These are phyloP conservation scores for Mycalesis mineus DNA, from an alignment of 2,888 invertebrate genomes.

Conservation along the genomic window DNA sequence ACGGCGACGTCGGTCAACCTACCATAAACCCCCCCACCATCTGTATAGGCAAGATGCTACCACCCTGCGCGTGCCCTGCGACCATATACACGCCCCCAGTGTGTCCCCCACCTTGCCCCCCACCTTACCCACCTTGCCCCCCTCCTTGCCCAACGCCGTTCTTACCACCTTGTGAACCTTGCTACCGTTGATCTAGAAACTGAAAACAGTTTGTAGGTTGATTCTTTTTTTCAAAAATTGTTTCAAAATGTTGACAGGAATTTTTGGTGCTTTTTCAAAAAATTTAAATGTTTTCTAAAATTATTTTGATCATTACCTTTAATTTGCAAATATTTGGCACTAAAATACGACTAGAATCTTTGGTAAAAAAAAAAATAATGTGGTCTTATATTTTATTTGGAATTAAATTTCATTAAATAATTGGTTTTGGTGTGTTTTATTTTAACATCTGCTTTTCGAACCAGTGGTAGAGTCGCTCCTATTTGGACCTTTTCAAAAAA, in stretches of 20 bases:
- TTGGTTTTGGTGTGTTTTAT: no score
- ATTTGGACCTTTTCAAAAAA: no score
- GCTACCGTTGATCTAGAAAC: neutral
- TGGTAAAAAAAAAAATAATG: no score
- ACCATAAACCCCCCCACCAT: slow-evolving; percentile 43
- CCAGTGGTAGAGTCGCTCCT: no score
- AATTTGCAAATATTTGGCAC: no score
- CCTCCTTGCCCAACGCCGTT: slow-evolving; percentile 14
- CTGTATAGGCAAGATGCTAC: slow-evolving; percentile 33
- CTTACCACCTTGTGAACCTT: slow-evolving; percentile 11
- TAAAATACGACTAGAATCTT: no score
- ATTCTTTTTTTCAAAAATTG: neutral
- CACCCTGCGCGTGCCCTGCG: slow-evolving; percentile 46
- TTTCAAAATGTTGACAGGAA: neutral
- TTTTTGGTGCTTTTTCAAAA: neutral
- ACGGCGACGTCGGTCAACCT: slow-evolving; percentile 41
- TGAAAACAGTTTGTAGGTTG: neutral
- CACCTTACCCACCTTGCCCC: slow-evolving; percentile 21
- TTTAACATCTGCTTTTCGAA: no score
- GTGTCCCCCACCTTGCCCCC: slow-evolving; percentile 20
- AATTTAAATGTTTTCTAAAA: neutral
- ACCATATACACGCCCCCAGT: slow-evolving; percentile 42
- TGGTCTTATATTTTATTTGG: no score
- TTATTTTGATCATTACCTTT: no score
- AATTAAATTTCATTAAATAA: no score